Conservation (phyloP, 2,888 invertebrate genomes). For the Ptychoptera albimana region DNA sequence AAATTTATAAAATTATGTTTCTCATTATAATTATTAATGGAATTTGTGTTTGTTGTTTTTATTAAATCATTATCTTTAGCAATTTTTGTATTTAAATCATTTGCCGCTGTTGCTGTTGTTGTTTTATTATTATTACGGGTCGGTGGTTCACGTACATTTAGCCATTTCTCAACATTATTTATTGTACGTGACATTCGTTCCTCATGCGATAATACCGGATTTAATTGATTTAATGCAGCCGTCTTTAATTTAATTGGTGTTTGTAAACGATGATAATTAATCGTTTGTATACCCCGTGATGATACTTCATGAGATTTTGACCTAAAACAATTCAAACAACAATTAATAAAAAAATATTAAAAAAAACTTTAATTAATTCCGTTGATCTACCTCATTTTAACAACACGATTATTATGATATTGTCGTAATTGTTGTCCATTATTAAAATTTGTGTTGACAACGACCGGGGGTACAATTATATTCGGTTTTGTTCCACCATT, state of each 20-base stretch:
- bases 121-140: not conserved
- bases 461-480: constrained; percentile 4
- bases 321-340: not conserved
- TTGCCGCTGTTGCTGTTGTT: too few relatives aligned
- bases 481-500: not conserved
- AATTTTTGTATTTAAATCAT: constrained; percentile 6
- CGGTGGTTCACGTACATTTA: constrained; percentile 19
- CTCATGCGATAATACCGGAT: constrained; percentile 17
- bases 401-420: constrained; percentile 18
- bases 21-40: constrained; percentile 10
- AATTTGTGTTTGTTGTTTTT: constrained; percentile 2
- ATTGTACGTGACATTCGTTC: constrained; percentile 20
- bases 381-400: not conserved
- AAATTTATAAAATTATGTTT: constrained; percentile 12
- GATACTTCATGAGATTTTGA: not conserved
- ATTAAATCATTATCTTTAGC: constrained; percentile 8
- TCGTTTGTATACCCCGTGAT: not conserved
- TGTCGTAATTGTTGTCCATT: constrained; percentile 18
- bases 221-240: constrained; percentile 17
- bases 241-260: constrained; percentile 29
- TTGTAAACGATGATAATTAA: constrained; percentile 14
- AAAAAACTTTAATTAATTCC: not conserved
- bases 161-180: constrained; percentile 37
- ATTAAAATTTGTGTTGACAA: constrained; percentile 8
- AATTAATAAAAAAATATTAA: not conserved